Evolutionary conservation across 2,888 invertebrate genomes (phyloP).

Genomic region (Rhingia campestris): DNA sequence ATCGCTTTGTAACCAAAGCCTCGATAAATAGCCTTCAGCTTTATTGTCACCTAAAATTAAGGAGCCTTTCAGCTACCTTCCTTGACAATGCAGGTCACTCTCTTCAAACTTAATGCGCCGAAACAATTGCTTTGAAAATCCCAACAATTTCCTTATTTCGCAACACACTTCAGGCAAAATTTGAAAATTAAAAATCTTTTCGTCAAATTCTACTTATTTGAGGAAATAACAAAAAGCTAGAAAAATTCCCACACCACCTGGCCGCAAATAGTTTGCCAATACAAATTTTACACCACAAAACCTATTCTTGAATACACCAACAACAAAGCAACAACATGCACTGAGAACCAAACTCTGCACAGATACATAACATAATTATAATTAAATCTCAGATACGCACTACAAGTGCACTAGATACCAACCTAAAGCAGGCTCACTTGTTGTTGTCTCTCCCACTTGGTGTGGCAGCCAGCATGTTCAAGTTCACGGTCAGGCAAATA

Average conservation of each 20-base stretch:
- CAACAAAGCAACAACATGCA: conserved; percentile 18
- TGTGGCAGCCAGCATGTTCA: conserved; percentile 43
- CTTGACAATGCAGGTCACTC: too few species aligned
- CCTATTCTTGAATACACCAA: conserved; percentile 10
- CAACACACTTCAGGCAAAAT: conserved; percentile 19
- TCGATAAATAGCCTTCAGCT: too few species aligned
- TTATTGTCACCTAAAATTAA: too few species aligned
- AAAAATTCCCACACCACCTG: conserved; percentile 33
- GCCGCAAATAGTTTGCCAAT: conserved; percentile 37
- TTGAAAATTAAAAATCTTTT: neutral
- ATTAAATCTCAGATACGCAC: conserved; percentile 50
- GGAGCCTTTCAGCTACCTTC: too few species aligned
- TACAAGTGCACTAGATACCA: neutral
- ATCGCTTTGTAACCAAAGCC: too few species aligned
- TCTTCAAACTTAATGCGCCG: too few species aligned
- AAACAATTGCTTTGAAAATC: too few species aligned
- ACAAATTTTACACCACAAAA: conserved; percentile 5
- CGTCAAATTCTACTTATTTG: conserved; percentile 5
- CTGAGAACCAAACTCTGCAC: conserved; percentile 3
- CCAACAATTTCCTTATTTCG: neutral
- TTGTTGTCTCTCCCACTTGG: conserved; percentile 24
- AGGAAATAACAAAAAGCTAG: conserved; percentile 2
- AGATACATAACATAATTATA: conserved; percentile 25
- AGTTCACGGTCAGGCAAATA: conserved; percentile 67
- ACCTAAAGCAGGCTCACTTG: conserved; percentile 20